These are phyloP conservation scores for Diplodus sargus DNA, from an alignment of 2,797 vertebrate species.

Conservation along the genomic window DNA sequence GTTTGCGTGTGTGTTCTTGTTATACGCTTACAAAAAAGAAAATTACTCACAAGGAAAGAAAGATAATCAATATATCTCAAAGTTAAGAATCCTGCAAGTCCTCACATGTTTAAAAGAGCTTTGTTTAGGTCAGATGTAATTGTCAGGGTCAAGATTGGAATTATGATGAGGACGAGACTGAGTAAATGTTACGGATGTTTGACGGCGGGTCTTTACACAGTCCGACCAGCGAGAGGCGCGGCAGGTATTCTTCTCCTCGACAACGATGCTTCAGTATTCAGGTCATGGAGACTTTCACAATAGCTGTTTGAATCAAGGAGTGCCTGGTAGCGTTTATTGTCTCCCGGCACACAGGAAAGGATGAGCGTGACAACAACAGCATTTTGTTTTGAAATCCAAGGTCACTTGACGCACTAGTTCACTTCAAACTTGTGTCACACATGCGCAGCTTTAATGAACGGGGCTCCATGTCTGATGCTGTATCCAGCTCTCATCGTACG, in stretches of 20 bases:
- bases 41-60: neutral
- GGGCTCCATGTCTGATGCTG: too few species aligned
- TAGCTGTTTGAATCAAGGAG: neutral
- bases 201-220: neutral
- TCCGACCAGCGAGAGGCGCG: neutral
- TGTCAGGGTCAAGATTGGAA: constrained; percentile 17
- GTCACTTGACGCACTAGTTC: too few species aligned
- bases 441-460: too few species aligned
- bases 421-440: too few species aligned
- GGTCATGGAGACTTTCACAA: neutral
- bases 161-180: neutral
- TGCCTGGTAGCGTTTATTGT: neutral
- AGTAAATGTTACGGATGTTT: constrained; percentile 10
- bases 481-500: too few species aligned
- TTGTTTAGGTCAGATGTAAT: neutral
- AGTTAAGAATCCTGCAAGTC: neutral
- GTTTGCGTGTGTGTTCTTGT: constrained; percentile 30
- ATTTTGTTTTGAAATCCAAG: constrained; percentile 12
- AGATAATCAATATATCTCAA: neutral
- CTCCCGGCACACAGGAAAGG: neutral
- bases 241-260: neutral
- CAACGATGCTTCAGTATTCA: neutral
- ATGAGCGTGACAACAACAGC: neutral
- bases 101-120: neutral
- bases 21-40: neutral